Base-by-base conservation (phyloP, 2,113 vertebrate genomes). In the Ptyas mucosa region DNA sequence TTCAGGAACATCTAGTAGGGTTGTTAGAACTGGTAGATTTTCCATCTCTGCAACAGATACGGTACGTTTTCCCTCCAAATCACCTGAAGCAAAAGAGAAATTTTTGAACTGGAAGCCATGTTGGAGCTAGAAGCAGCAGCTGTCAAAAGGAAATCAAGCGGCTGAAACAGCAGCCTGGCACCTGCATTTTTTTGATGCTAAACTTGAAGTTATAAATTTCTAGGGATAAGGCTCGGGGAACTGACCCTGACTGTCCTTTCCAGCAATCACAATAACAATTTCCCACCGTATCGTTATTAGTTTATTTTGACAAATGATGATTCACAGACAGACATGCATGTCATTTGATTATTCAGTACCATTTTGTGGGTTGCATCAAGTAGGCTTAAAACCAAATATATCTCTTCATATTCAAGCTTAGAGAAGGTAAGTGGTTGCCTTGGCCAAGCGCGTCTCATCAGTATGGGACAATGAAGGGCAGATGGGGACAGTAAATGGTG, bases 251-350 rank as follows among this genome's bases (percentile, higher is more conserved):
- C 3, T 9, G 10, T 34, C 39, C 85, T 51, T n/a, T 75, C 14
- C 58, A 87, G 81, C 39, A 46, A 46, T 46, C 43, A 46, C 43
- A 46, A 46, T 57, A 86, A 3, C 69, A 18, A 49, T 34, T 29
- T 54, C 2, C 39, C 57, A 1, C 1, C 1, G 0, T 21, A 8
- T 10, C n/a, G 5, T n/a, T 51, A 6, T 14, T 75, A 10, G 8
- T 8, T 69, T 39, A 54, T 57, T 87, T 39, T 58, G 57, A 46
- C 18, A 81, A 81, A 21, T 43, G 51, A 1, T 39, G 12, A n/a
- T 69, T 88, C 58, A 39, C 57, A 69, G 14, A 29, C 8, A 51
- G 46, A 5, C 12, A 54, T 64, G 21, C 18, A 53, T 0, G 11
- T 54, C 29, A 12, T 4, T 52, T 20, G 3, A 87, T 87, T 91